These are phyloP conservation scores for Stomorhina lunata DNA, from an alignment of 2,888 invertebrate species.

Conservation along the genomic window DNA sequence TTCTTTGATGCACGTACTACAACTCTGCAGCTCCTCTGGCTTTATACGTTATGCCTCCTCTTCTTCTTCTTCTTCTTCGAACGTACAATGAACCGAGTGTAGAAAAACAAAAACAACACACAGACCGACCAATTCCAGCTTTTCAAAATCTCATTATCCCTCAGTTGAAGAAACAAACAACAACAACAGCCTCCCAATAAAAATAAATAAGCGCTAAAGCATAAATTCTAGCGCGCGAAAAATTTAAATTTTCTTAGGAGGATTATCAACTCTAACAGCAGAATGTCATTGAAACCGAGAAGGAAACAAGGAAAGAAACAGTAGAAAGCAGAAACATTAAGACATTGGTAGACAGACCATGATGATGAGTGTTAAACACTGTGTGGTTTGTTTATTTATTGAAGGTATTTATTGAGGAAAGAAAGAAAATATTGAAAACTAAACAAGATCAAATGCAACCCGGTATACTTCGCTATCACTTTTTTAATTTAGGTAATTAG, in stretches of 20 bases:
- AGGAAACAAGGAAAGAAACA: not conserved
- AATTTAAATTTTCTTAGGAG: not conserved
- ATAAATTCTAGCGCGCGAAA: slow-evolving; percentile 36
- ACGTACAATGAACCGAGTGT: slow-evolving; percentile 47
- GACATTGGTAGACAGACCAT: too few species aligned
- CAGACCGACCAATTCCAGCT: not conserved
- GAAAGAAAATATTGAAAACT: not conserved
- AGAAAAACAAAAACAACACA: not conserved
- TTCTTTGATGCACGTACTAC: slow-evolving; percentile 10
- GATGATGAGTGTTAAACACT: not conserved
- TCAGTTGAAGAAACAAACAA: slow-evolving; percentile 3
- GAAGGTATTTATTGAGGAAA: not conserved
- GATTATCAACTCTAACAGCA: not conserved
- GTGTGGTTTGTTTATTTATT: slow-evolving; percentile 6
- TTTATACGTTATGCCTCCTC: too few species aligned
- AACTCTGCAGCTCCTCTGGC: too few species aligned
- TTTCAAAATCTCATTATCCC: not conserved
- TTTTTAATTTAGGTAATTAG: too few species aligned
- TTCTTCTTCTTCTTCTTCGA: not conserved
- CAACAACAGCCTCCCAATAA: not conserved
- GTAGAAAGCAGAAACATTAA: not conserved
- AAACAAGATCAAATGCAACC: slow-evolving; percentile 1
- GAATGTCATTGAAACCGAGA: not conserved
- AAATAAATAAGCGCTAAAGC: too few species aligned
- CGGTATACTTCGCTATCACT: too few species aligned